phyloP scores from a whole-genome alignment of 2,888 invertebrate genomes.

The Melipona beecheii region DNA sequence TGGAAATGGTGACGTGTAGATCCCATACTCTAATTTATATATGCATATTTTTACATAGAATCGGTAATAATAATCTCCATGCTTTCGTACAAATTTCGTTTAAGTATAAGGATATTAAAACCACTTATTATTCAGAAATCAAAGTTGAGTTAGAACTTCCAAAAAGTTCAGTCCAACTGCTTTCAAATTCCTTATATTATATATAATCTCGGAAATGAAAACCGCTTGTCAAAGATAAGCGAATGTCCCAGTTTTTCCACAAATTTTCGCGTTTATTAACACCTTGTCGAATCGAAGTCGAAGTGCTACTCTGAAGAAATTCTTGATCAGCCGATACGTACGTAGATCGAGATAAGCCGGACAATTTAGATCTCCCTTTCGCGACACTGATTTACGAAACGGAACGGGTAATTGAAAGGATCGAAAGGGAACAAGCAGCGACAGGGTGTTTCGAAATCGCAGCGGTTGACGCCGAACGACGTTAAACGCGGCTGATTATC shows the following conservation, averaged over 20 bases:
- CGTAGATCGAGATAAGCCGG: not conserved
- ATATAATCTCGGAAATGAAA: not conserved
- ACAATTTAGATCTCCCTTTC: not conserved
- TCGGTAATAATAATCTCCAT: no score
- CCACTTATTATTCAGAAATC: no score
- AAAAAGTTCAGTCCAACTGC: not conserved
- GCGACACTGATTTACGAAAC: not conserved
- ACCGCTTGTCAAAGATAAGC: not conserved
- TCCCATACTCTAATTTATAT: no score
- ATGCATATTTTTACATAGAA: no score
- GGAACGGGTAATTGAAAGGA: constrained; percentile 13
- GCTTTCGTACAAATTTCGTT: no score
- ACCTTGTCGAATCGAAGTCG: not conserved
- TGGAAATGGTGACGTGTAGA: no score
- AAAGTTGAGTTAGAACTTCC: not conserved
- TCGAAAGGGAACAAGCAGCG: not conserved
- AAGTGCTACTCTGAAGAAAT: not conserved
- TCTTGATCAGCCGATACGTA: no score
- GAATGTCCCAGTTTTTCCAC: not conserved
- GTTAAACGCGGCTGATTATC: constrained; percentile 52
- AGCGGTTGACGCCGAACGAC: constrained; percentile 30
- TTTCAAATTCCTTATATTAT: not conserved
- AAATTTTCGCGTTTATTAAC: not conserved
- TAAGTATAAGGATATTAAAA: no score
- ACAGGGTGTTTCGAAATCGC: constrained; percentile 21